Conservation (phyloP, 2,797 vertebrate species). For the Anolis apletophallus region DNA sequence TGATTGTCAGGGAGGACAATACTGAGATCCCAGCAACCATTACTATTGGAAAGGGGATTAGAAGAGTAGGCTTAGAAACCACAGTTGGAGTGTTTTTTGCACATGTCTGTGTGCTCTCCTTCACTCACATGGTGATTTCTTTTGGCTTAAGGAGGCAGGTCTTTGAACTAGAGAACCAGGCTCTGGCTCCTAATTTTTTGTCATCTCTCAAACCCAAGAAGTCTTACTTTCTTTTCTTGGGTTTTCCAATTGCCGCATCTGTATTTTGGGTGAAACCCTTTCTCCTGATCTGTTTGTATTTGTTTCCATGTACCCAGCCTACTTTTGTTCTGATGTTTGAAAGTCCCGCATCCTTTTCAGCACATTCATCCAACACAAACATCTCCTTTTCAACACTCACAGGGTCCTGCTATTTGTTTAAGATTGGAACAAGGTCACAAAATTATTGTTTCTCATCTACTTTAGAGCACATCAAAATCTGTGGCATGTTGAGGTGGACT, state of each 20-base stretch:
- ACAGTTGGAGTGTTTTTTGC: neutral
- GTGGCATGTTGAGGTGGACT: constrained; percentile 61
- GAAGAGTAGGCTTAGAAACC: neutral
- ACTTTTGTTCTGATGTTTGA: constrained; percentile 75
- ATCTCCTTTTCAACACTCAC: constrained; percentile 74
- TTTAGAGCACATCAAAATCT: constrained; percentile 68
- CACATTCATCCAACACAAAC: constrained; percentile 76
- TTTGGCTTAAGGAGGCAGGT: constrained; percentile 6
- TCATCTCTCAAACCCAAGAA: constrained; percentile 38
- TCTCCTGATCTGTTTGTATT: constrained; percentile 69
- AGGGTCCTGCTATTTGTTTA: constrained; percentile 75
- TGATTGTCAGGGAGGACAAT: neutral
- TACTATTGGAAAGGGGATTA: neutral
- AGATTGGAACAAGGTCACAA: constrained; percentile 73
- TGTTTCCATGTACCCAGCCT: constrained; percentile 77
- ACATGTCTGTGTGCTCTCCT: no score
- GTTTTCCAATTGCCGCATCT: constrained; percentile 62
- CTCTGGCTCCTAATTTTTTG: constrained; percentile 6
- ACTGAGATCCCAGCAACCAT: neutral
- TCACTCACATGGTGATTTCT: neutral
- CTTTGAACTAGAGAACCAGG: neutral
- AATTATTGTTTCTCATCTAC: constrained; percentile 72
- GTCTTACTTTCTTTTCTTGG: constrained; percentile 44
- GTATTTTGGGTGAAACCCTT: constrained; percentile 61
- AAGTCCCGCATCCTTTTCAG: constrained; percentile 66